These are phyloP conservation scores for Harpalus rufipes DNA, from an alignment of 2,888 invertebrate genomes.

Conservation along the genomic window DNA sequence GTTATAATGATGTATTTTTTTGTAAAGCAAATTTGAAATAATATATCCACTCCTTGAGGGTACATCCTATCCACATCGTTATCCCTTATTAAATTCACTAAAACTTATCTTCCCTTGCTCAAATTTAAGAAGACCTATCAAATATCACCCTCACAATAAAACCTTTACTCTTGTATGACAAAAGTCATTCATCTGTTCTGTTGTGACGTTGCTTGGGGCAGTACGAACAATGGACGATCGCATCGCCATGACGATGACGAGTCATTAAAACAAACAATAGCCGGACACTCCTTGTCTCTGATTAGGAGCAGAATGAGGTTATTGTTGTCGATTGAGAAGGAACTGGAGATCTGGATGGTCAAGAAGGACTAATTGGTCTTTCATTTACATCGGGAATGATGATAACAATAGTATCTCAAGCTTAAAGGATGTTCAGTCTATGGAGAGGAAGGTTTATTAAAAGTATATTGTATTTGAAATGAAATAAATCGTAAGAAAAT, in stretches of 20 bases:
- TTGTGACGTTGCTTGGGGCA: conserved; percentile 17
- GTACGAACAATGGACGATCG: conserved; percentile 39
- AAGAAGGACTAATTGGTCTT: conserved; percentile 38
- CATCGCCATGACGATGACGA: conserved; percentile 40
- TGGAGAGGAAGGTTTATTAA: no score
- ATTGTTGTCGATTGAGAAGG: conserved; percentile 10
- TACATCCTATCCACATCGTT: neutral
- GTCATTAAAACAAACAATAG: conserved; percentile 41
- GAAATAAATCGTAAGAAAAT: no score
- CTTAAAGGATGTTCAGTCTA: neutral
- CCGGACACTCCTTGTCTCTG: conserved; percentile 44
- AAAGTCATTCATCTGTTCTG: conserved; percentile 17
- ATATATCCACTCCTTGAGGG: neutral
- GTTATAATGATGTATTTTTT: neutral
- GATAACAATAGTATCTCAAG: neutral
- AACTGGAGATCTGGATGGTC: conserved; percentile 22
- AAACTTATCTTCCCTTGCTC: conserved; percentile 1
- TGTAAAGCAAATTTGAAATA: neutral
- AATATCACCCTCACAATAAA: conserved; percentile 40
- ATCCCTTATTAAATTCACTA: conserved; percentile 18
- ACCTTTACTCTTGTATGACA: conserved; percentile 24
- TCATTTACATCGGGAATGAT: conserved; percentile 9
- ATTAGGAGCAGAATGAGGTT: conserved; percentile 46
- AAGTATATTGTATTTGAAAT: no score
- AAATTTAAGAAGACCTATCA: conserved; percentile 44